Conservation (phyloP, 2,113 vertebrate genomes). For the Danionella cerebrum region DNA sequence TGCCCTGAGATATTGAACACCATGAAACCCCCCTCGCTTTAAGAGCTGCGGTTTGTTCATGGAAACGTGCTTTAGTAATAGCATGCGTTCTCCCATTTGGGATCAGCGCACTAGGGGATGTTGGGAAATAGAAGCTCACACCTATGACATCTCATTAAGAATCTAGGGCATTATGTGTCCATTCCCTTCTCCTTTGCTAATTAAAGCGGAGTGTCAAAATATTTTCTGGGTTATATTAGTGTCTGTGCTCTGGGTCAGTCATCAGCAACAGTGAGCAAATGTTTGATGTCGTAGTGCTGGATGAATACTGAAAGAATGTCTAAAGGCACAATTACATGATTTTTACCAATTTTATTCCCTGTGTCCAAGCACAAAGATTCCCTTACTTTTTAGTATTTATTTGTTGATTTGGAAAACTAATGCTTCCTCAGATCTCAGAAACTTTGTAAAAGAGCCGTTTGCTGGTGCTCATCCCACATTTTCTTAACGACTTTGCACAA, state of each 20-base stretch:
- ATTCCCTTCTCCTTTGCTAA: constrained; percentile 28
- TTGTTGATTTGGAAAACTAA: no score
- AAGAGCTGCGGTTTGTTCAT: background rate
- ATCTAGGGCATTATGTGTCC: constrained; percentile 34
- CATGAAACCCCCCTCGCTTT: background rate
- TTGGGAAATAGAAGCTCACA: constrained; percentile 18
- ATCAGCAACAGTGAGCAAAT: background rate
- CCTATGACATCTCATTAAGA: constrained; percentile 38
- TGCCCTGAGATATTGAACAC: background rate
- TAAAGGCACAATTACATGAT: no score
- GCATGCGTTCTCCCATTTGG: constrained; percentile 1
- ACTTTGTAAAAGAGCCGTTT: no score
- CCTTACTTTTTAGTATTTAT: no score
- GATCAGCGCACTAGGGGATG: background rate
- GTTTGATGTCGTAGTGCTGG: background rate
- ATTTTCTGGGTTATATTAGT: constrained; percentile 19
- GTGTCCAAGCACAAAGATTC: no score
- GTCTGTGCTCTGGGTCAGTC: background rate
- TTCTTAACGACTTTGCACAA: no score
- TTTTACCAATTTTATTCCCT: no score
- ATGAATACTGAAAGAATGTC: no score
- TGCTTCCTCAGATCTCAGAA: no score
- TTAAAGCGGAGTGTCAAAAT: constrained; percentile 29
- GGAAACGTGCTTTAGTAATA: background rate
- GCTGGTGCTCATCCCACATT: no score